Percentiles rank a stretch among this genome's conserved stretches.
Evolutionary conservation across 2,797 vertebrate genomes (phyloP).

Genomic region (Silurus aristotelis): DNA sequence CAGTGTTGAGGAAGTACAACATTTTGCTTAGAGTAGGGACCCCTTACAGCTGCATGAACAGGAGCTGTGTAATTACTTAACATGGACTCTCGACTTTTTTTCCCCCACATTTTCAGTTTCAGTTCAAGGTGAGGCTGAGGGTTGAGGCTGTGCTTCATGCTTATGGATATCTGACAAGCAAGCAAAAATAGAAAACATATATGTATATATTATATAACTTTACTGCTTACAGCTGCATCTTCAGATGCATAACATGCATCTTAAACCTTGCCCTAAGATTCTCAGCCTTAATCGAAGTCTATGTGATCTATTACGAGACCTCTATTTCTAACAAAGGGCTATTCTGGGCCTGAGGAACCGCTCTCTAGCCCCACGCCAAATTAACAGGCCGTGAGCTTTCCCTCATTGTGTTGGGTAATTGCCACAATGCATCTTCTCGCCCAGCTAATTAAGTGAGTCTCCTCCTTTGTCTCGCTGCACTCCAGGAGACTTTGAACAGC

Average conservation of each 20-base stretch:
- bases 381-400: constrained; percentile 70
- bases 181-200: neutral
- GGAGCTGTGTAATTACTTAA: constrained; percentile 17
- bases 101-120: neutral
- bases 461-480: constrained; percentile 73
- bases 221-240: neutral
- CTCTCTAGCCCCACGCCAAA: constrained; percentile 61
- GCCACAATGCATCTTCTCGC: constrained; percentile 80
- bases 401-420: constrained; percentile 77
- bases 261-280: constrained; percentile 20
- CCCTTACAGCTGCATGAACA: constrained; percentile 3
- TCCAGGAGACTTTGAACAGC: constrained; percentile 67
- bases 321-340: constrained; percentile 55
- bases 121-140: neutral
- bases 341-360: constrained; percentile 51
- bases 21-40: constrained; percentile 17
- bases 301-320: constrained; percentile 58
- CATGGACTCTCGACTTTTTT: neutral
- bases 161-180: neutral
- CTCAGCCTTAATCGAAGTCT: constrained; percentile 53
- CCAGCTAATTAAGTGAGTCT: constrained; percentile 80
- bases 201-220: neutral
- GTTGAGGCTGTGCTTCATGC: neutral
- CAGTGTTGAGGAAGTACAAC: constrained; percentile 34
- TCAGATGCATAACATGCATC: constrained; percentile 3